Conservation (phyloP, 2,797 vertebrate genomes). For the Micromesistius poutassou region DNA sequence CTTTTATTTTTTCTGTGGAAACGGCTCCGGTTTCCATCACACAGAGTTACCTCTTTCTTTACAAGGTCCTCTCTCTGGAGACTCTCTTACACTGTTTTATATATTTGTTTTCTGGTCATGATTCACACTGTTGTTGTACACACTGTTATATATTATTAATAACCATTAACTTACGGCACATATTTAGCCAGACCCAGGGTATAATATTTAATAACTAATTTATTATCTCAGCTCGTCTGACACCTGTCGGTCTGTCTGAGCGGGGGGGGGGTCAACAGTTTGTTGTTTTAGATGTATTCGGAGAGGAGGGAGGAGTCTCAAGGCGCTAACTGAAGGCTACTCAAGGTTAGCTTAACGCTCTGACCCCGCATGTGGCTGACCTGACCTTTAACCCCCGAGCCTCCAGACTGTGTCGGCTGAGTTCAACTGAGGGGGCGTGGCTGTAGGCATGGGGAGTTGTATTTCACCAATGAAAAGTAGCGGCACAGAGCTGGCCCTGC, state of each 20-base stretch:
- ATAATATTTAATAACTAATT: constrained; percentile 1
- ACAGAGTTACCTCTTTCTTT: neutral
- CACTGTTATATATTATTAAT: constrained; percentile 6
- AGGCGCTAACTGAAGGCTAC: neutral
- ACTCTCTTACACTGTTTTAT: neutral
- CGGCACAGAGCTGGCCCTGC: neutral
- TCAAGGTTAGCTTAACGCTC: neutral
- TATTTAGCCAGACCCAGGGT: neutral
- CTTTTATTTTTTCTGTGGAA: neutral
- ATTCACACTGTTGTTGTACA: constrained; percentile 4
- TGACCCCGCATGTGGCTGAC: neutral
- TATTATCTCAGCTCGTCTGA: neutral
- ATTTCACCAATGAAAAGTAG: neutral
- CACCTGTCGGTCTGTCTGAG: neutral
- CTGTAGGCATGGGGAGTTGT: neutral
- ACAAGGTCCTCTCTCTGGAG: neutral
- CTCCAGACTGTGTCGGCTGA: neutral
- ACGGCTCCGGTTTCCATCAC: neutral
- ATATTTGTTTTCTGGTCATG: neutral
- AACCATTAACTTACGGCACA: neutral
- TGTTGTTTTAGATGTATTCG: neutral
- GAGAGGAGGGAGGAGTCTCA: neutral
- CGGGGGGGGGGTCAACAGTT: neutral
- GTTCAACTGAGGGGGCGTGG: neutral
- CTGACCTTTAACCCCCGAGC: neutral